These are phyloP conservation scores for Drosophila trapezifrons DNA, from an alignment of 1,140 invertebrate genomes.

Conservation along the genomic window DNA sequence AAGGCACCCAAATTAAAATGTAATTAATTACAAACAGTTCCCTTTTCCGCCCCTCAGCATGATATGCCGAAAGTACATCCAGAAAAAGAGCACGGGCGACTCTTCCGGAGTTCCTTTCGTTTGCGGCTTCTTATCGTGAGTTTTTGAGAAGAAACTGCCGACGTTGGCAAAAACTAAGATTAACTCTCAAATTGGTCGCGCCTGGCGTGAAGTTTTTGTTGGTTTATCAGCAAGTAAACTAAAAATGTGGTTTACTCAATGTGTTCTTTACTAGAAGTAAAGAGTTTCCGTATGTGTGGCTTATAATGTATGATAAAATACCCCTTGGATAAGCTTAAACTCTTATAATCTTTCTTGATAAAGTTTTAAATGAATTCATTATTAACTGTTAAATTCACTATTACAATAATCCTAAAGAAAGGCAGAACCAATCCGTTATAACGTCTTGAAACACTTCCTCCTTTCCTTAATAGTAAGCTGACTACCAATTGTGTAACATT, in stretches of 20 bases:
- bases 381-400: too few relatives aligned
- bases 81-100: conserved; percentile 84
- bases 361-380: background rate
- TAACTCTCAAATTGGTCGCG: conserved; percentile 30
- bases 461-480: background rate
- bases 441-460: background rate
- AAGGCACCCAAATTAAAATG: background rate
- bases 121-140: conserved; percentile 91
- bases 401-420: too few relatives aligned
- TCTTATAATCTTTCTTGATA: background rate
- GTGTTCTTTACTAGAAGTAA: background rate
- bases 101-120: conserved; percentile 90
- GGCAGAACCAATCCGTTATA: background rate
- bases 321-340: background rate
- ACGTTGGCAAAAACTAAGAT: conserved; percentile 52
- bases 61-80: conserved; percentile 81
- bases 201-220: background rate
- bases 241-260: background rate
- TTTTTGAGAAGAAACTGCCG: conserved; percentile 86
- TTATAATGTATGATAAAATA: background rate
- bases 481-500: too few relatives aligned
- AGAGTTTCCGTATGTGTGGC: too few relatives aligned
- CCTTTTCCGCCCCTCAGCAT: conserved; percentile 47
- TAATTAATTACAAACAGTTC: conserved; percentile 15
- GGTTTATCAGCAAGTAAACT: background rate